A percentile compares a stretch with the other conserved stretches of the same genome.
Evolutionary conservation across 2,888 invertebrate genomes (phyloP).

Genomic region (Lomographa bimaculata): DNA sequence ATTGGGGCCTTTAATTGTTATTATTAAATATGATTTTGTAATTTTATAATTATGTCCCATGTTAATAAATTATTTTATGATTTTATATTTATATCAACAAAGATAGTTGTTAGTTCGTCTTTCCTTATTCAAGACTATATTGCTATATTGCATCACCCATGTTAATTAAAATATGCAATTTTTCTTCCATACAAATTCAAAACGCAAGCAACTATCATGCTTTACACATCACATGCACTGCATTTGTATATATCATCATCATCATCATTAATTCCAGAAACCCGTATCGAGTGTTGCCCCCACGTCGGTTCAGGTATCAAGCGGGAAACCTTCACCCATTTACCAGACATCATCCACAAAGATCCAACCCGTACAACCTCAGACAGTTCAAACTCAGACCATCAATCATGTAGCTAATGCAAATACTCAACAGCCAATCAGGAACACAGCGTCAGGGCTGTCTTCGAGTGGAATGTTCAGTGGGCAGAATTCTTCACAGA

Average conservation of each 20-base stretch:
- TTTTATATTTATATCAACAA: too few relatives aligned
- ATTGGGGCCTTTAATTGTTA: too few relatives aligned
- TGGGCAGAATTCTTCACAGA: conserved; percentile 69
- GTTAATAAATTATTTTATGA: too few relatives aligned
- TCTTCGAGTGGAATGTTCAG: conserved; percentile 74
- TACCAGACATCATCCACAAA: conserved; percentile 92
- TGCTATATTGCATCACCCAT: too few relatives aligned
- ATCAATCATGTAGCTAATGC: conserved; percentile 74
- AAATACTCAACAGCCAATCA: conserved; percentile 80
- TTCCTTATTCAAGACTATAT: too few relatives aligned
- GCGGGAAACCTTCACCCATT: conserved; percentile 88
- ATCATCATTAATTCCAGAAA: conserved; percentile 86
- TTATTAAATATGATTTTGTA: too few relatives aligned
- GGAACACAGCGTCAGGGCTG: conserved; percentile 77
- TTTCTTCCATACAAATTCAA: too few relatives aligned
- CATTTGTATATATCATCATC: conserved; percentile 78
- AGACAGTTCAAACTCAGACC: conserved; percentile 84
- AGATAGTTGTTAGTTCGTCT: too few relatives aligned
- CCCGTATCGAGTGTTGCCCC: conserved; percentile 95
- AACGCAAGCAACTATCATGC: too few relatives aligned
- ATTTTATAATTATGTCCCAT: too few relatives aligned
- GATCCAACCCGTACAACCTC: conserved; percentile 91
- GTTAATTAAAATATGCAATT: too few relatives aligned
- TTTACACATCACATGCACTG: too few relatives aligned
- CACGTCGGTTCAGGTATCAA: conserved; percentile 86